These are phyloP conservation scores for Conopomorpha cramerella DNA, from an alignment of 1,140 invertebrate genomes.

Conservation along the genomic window DNA sequence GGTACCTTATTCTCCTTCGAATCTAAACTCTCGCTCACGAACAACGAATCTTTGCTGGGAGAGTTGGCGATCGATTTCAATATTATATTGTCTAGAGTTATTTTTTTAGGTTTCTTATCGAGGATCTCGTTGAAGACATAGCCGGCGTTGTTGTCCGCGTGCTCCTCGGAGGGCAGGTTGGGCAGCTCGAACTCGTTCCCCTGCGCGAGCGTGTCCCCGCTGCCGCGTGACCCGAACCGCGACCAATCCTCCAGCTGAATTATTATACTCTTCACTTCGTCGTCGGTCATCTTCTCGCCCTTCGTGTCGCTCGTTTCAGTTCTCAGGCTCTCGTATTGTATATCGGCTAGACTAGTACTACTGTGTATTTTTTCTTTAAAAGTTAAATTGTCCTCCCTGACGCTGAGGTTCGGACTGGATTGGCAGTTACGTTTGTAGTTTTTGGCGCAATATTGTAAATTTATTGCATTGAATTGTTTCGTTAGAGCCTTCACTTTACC, in stretches of 20 bases:
- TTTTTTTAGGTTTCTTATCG: constrained; percentile 33
- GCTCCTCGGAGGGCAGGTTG: constrained; percentile 39
- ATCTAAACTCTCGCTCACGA: constrained; percentile 21
- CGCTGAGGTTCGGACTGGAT: constrained; percentile 51
- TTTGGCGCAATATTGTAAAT: constrained; percentile 45
- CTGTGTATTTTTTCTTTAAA: constrained; percentile 21
- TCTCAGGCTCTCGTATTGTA: constrained; percentile 29
- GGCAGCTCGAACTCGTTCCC: constrained; percentile 48
- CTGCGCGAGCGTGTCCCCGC: constrained; percentile 44
- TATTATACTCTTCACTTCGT: constrained; percentile 62
- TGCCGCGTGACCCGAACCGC: constrained; percentile 54
- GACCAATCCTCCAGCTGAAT: constrained; percentile 65
- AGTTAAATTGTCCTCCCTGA: too few relatives aligned
- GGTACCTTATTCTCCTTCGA: constrained; percentile 9
- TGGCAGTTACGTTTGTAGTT: constrained; percentile 51
- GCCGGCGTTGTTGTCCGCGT: constrained; percentile 20
- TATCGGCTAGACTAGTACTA: constrained; percentile 43
- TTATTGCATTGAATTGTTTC: constrained; percentile 64
- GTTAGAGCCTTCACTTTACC: constrained; percentile 68
- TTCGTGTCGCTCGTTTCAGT: constrained; percentile 32
- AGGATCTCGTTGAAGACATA: constrained; percentile 38
- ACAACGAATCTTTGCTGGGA: constrained; percentile 17
- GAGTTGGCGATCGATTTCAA: constrained; percentile 25
- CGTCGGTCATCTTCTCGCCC: constrained; percentile 44
- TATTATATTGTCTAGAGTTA: constrained; percentile 43